Percentiles rank a stretch among this genome's conserved stretches.
phyloP scores from a whole-genome alignment of 2,888 invertebrate genomes.

The Balanococcus diminutus region DNA sequence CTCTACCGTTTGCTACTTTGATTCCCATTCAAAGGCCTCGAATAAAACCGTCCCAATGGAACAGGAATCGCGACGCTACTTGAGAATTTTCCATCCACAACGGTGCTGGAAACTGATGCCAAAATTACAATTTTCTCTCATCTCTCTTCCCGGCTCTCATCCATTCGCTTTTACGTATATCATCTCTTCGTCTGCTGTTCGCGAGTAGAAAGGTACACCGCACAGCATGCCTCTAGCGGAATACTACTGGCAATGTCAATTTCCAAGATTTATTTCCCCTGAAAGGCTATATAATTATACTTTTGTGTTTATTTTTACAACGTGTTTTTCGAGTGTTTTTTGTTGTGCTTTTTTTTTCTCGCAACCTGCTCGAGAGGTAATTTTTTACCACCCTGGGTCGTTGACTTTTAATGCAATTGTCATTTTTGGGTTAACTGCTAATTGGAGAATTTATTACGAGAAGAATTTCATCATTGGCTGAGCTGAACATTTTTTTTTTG shows the following conservation, averaged over 20 bases:
- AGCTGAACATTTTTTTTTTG: no score
- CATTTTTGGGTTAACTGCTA: not conserved
- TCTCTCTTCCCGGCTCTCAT: not conserved
- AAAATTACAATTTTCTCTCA: not conserved
- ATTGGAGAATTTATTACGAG: not conserved
- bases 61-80: not conserved
- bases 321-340: not conserved
- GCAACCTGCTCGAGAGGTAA: not conserved
- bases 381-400: not conserved
- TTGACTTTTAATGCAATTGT: not conserved
- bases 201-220: not conserved
- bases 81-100: not conserved
- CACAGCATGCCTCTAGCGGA: not conserved
- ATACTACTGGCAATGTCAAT: not conserved
- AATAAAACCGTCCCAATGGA: not conserved
- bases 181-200: no score
- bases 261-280: not conserved
- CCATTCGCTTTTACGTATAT: not conserved
- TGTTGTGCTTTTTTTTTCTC: not conserved
- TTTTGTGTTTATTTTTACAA: not conserved
- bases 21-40: not conserved
- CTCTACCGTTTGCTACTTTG: not conserved
- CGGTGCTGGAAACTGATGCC: not conserved
- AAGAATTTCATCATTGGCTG: no score
- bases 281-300: not conserved